Evolutionary conservation across 2,113 vertebrate genomes (phyloP).

Genomic region (Cephalopholis sonnerati): DNA sequence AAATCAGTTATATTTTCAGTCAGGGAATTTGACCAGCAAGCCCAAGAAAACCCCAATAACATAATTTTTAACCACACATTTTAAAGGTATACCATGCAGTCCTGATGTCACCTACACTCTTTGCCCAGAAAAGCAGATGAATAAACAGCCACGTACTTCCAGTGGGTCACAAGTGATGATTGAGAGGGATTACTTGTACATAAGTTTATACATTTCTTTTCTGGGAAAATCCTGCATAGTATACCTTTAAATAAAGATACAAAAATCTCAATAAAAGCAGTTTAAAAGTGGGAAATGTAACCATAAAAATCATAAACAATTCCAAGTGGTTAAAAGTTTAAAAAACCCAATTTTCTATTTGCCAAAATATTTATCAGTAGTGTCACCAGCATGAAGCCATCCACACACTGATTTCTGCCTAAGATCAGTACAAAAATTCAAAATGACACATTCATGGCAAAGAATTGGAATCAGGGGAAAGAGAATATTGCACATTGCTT

Average conservation of each 20-base stretch:
- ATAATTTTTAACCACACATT: too few species aligned
- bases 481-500: neutral
- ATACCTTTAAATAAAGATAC: neutral
- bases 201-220: neutral
- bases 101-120: too few species aligned
- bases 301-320: neutral
- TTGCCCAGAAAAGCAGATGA: neutral
- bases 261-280: neutral
- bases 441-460: neutral
- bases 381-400: neutral
- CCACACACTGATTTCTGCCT: neutral
- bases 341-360: neutral
- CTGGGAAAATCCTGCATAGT: neutral
- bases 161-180: too few species aligned
- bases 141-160: too few species aligned
- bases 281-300: neutral
- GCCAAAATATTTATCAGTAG: neutral
- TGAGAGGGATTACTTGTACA: too few species aligned
- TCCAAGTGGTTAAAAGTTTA: neutral
- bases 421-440: constrained; percentile 3
- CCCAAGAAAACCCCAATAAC: too few species aligned
- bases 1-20: neutral
- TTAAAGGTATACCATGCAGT: too few species aligned
- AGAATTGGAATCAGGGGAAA: neutral
- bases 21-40: too few species aligned